Conservation (phyloP, 1,140 invertebrate genomes). For the Brachionus plicatilis region DNA sequence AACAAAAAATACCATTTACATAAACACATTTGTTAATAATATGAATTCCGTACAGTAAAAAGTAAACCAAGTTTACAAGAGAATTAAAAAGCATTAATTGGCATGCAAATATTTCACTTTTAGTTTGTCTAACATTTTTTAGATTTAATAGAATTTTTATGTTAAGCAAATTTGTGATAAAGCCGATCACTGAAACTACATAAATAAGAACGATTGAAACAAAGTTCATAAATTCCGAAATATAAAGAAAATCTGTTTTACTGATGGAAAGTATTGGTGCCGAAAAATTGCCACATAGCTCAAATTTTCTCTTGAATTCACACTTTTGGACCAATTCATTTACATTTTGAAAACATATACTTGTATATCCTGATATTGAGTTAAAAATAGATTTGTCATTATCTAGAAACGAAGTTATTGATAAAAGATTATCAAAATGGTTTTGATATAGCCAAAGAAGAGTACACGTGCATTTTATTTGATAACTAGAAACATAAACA, state of each 20-base stretch:
- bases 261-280: neutral
- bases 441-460: neutral
- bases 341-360: neutral
- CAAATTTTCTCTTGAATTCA: neutral
- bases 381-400: neutral
- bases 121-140: neutral
- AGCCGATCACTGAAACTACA: neutral
- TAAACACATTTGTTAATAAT: neutral
- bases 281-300: neutral
- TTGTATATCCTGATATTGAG: neutral
- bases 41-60: neutral
- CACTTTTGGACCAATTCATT: neutral
- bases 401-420: neutral
- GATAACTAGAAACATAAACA: neutral
- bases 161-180: neutral
- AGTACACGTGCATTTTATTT: neutral
- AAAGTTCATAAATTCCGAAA: neutral
- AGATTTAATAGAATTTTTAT: neutral
- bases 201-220: neutral
- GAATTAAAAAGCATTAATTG: neutral
- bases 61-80: neutral
- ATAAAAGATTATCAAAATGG: neutral
- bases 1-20: neutral
- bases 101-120: neutral
- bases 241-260: neutral